Evolutionary conservation across 2,888 invertebrate genomes (phyloP).

Genomic region (Neocrepidodera transversa): DNA sequence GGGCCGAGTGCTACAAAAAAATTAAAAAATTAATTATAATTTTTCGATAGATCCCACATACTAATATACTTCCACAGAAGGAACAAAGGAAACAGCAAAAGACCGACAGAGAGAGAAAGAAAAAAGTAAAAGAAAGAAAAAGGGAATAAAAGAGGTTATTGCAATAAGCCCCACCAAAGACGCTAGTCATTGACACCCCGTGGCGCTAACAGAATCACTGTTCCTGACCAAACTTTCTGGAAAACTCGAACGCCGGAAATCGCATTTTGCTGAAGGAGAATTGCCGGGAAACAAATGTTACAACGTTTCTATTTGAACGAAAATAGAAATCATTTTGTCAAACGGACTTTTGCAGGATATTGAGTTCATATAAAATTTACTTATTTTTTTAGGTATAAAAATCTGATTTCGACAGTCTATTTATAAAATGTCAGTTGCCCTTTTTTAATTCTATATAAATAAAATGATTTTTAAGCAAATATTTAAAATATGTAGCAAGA

Average conservation of each 20-base stretch:
- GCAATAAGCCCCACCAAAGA: conserved; percentile 8
- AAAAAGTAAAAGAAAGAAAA: not conserved
- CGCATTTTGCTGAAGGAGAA: conserved; percentile 8
- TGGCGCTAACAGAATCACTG: conserved; percentile 20
- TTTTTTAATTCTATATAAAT: too few species aligned
- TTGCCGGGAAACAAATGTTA: conserved; percentile 17
- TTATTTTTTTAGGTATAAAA: too few species aligned
- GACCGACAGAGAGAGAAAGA: not conserved
- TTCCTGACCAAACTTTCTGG: conserved; percentile 2
- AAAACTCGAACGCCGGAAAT: conserved; percentile 1
- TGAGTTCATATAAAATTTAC: not conserved
- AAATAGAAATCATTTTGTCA: conserved; percentile 11
- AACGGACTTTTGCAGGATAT: conserved; percentile 1
- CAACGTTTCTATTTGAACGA: conserved; percentile 12
- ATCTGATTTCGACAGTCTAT: too few species aligned
- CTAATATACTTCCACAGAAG: too few species aligned
- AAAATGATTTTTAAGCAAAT: too few species aligned
- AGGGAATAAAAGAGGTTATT: conserved; percentile 6
- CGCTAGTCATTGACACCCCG: conserved; percentile 17
- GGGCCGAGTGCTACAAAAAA: too few species aligned
- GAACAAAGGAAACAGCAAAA: not conserved
- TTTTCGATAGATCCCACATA: too few species aligned
- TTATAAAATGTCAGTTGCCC: too few species aligned
- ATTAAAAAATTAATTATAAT: too few species aligned
- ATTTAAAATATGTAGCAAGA: too few species aligned